Evolutionary conservation across 1,140 invertebrate genomes (phyloP), one percentile per base, ranked within the genome.

Genomic region (Formica selysi): DNA sequence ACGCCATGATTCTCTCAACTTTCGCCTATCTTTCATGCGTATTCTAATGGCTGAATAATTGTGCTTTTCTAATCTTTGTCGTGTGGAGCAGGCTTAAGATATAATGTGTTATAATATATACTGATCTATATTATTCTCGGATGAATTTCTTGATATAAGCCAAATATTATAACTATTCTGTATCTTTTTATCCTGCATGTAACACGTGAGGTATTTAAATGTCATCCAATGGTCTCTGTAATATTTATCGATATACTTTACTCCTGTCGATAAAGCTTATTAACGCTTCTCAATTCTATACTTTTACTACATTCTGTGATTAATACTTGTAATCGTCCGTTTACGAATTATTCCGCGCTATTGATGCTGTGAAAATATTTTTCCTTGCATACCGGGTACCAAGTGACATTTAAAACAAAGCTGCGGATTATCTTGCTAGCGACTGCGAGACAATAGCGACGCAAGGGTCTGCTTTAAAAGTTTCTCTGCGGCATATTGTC

Each of bases 341-440:
- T 70, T 29, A 68, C 29, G 10, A 80, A 80, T 80, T 80, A 80
- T 80, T 80, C 64, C 64, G 76, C 64, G 16, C 44, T 36, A 54
- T 51, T 80, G 67, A 70, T 80, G 62, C 13, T 68, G 44, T 36
- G 26, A 61, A 48, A 59, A 68, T 32, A 84, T 70, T 86, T 68
- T 74, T 87, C 29, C 54, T 76, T 76, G n/a, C 38, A 29, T 29
- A 71, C 19, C 4, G 22, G 26, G 29, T 76, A 48, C 41, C 59
- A 85, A 62, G 73, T 79, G 83, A 85, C 83, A 85, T 85, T 85
- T 85, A 59, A 22, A 85, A 80, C 83, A 85, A 79, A 85, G 74
- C 83, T 85, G 26, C 13, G 74, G 38, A 79, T 85, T 85, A 85
- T 80, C 83, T 79, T 61, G 0, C 26, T 19, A 26, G 36, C 62